A percentile compares a stretch with the other conserved stretches of the same genome.
Evolutionary conservation across 2,113 vertebrate species (phyloP).

Genomic region (Leucopsar rothschildi): DNA sequence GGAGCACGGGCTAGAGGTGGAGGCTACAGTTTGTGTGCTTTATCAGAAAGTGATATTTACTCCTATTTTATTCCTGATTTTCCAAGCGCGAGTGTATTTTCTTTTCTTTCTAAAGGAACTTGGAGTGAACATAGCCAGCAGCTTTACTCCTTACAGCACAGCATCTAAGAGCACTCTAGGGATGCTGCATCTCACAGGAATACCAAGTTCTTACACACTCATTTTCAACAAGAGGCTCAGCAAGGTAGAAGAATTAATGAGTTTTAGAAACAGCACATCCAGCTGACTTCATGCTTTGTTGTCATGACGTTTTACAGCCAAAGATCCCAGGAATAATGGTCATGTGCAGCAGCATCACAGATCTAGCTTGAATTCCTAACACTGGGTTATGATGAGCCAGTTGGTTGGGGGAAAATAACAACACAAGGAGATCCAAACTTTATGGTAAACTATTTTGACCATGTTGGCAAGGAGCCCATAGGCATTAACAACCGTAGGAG

Average conservation of each 20-base stretch:
- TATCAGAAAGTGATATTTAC: not conserved
- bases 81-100: not conserved
- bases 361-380: not conserved
- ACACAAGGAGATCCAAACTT: conserved; percentile 7
- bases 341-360: not conserved
- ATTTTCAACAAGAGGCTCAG: not conserved
- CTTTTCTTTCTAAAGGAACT: not conserved
- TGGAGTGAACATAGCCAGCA: not conserved
- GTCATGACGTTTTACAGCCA: not conserved
- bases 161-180: not conserved
- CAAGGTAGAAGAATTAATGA: not conserved
- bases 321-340: not conserved
- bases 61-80: not conserved
- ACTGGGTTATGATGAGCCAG: not conserved
- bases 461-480: not conserved
- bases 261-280: not conserved
- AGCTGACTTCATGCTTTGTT: not conserved
- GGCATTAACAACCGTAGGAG: not conserved
- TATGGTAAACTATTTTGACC: not conserved
- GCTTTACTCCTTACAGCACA: not conserved
- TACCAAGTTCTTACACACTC: not conserved
- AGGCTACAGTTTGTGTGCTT: not conserved
- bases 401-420: not conserved
- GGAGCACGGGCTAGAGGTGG: accelerated
- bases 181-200: not conserved